A percentile compares a stretch with the other conserved stretches of the same genome.
Evolutionary conservation across 1,140 invertebrate species (phyloP).

Genomic region (Cydia fagiglandana): DNA sequence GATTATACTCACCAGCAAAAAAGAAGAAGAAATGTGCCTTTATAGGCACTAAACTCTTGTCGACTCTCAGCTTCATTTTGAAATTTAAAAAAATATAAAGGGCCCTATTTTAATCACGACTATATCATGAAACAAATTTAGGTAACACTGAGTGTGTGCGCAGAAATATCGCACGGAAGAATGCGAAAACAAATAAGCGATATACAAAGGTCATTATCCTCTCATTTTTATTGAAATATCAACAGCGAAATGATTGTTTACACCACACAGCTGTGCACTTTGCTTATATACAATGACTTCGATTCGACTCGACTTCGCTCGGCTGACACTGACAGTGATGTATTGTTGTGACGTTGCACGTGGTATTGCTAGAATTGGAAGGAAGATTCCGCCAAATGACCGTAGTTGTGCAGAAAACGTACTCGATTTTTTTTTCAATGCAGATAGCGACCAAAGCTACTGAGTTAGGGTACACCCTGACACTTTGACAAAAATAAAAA

Average conservation of each 20-base stretch:
- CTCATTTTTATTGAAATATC: slow-evolving; percentile 22
- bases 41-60: slow-evolving; percentile 84
- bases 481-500: too few species aligned
- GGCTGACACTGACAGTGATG: background rate
- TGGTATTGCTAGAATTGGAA: background rate
- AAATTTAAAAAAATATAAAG: background rate
- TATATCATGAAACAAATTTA: background rate
- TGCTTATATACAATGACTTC: slow-evolving; percentile 19
- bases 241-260: slow-evolving; percentile 19
- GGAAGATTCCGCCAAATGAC: background rate
- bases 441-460: too few species aligned
- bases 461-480: too few species aligned
- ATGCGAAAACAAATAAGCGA: background rate
- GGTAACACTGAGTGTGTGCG: background rate
- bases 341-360: background rate
- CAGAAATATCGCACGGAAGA: background rate
- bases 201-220: slow-evolving; percentile 17
- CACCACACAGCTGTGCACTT: slow-evolving; percentile 19
- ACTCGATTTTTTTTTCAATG: too few species aligned
- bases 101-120: background rate
- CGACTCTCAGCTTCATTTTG: slow-evolving; percentile 81
- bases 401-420: too few species aligned
- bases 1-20: slow-evolving; percentile 85
- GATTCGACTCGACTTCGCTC: background rate
- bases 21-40: slow-evolving; percentile 91